phyloP scores from a whole-genome alignment of 2,888 invertebrate genomes.

The Cryptosula pallasiana region DNA sequence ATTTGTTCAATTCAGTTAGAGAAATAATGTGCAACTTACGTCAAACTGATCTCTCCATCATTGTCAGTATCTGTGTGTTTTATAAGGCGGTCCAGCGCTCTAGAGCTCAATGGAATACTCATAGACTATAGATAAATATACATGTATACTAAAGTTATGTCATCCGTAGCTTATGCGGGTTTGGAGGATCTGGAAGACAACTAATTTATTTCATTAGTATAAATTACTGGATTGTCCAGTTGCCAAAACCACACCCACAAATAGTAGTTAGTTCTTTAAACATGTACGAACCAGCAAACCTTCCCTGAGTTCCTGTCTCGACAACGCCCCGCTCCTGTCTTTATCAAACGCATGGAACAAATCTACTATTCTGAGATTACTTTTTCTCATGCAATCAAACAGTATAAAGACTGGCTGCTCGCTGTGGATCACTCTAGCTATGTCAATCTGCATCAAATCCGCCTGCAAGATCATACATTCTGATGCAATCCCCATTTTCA shows the following conservation, averaged over 20 bases:
- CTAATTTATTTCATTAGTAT: too few relatives aligned
- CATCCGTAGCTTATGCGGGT: too few relatives aligned
- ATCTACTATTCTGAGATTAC: conserved; percentile 15
- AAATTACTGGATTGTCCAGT: too few relatives aligned
- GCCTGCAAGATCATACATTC: neutral
- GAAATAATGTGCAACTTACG: too few relatives aligned
- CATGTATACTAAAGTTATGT: too few relatives aligned
- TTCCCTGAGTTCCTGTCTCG: conserved; percentile 5
- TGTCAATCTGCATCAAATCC: conserved; percentile 3
- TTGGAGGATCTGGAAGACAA: too few relatives aligned
- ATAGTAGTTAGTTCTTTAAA: too few relatives aligned
- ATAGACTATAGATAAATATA: conserved; percentile 1
- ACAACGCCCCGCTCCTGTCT: neutral
- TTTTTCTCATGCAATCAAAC: conserved; percentile 21
- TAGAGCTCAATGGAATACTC: conserved; percentile 14
- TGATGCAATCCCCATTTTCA: too few relatives aligned
- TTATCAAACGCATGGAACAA: conserved; percentile 22
- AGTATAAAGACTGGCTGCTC: conserved; percentile 13
- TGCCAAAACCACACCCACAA: too few relatives aligned
- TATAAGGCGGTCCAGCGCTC: conserved; percentile 4
- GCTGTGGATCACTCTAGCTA: neutral
- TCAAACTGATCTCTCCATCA: conserved; percentile 2
- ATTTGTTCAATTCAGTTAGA: neutral
- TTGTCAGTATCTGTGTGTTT: conserved; percentile 12
- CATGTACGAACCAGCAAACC: too few relatives aligned